Evolutionary conservation across 2,888 invertebrate species (phyloP).

Genomic region (Siphlonurus alternatus): DNA sequence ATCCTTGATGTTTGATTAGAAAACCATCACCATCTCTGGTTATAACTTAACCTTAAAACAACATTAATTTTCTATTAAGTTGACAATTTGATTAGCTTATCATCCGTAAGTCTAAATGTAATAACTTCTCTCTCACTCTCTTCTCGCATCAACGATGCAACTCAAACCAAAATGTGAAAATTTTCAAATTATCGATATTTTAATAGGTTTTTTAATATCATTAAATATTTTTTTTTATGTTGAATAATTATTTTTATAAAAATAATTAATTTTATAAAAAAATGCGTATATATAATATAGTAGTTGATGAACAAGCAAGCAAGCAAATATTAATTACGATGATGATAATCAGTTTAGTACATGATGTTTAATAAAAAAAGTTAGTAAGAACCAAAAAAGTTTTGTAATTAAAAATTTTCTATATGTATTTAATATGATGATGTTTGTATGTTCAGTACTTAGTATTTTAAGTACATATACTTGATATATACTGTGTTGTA

Average conservation of each 20-base stretch:
- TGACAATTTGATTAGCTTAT: background rate
- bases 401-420: background rate
- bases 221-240: background rate
- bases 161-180: background rate
- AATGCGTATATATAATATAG: background rate
- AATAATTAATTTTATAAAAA: background rate
- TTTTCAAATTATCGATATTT: background rate
- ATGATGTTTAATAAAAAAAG: background rate
- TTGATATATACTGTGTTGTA: background rate
- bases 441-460: background rate
- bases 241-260: background rate
- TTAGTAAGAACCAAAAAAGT: background rate
- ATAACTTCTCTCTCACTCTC: background rate
- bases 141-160: background rate
- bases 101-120: background rate
- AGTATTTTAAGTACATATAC: background rate
- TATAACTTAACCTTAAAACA: background rate
- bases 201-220: background rate
- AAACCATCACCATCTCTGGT: background rate
- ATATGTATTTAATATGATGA: background rate
- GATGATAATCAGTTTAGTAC: no score
- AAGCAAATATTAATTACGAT: no score
- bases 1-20: background rate
- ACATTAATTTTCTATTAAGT: background rate
- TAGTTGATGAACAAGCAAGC: no score